Evolutionary conservation across 2,888 invertebrate species (phyloP).

Genomic region (Volucella zonaria): DNA sequence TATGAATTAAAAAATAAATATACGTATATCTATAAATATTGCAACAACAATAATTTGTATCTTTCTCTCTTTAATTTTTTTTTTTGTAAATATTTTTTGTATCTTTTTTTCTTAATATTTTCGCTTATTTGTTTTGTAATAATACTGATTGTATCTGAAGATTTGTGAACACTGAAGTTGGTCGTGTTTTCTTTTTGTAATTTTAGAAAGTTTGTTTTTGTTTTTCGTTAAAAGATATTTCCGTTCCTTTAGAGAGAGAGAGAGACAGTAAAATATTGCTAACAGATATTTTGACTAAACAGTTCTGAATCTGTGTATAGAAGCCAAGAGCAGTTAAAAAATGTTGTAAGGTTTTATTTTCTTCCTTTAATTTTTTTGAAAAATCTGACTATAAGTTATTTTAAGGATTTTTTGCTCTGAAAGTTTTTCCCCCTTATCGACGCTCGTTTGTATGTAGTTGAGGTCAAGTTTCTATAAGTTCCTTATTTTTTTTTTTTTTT

Average conservation of each 20-base stretch:
- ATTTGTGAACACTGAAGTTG: constrained; percentile 71
- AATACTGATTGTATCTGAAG: constrained; percentile 72
- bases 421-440: constrained; percentile 36
- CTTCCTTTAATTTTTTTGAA: background rate
- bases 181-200: constrained; percentile 64
- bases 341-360: background rate
- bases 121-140: constrained; percentile 43
- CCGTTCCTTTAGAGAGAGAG: constrained; percentile 57
- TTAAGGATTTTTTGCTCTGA: background rate
- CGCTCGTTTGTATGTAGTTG: constrained; percentile 51
- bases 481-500: background rate
- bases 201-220: constrained; percentile 20
- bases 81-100: constrained; percentile 65
- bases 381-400: constrained; percentile 8
- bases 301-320: constrained; percentile 48
- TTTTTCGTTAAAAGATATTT: constrained; percentile 8
- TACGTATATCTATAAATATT: constrained; percentile 69
- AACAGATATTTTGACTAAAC: constrained; percentile 55
- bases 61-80: constrained; percentile 57
- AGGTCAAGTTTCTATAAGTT: constrained; percentile 8
- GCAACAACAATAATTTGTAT: constrained; percentile 71
- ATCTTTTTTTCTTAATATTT: constrained; percentile 39
- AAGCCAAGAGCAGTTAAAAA: constrained; percentile 58
- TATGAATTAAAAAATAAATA: constrained; percentile 63
- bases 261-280: constrained; percentile 29